phyloP scores from a whole-genome alignment of 2,113 vertebrate genomes.

The Mormoops blainvillei region DNA sequence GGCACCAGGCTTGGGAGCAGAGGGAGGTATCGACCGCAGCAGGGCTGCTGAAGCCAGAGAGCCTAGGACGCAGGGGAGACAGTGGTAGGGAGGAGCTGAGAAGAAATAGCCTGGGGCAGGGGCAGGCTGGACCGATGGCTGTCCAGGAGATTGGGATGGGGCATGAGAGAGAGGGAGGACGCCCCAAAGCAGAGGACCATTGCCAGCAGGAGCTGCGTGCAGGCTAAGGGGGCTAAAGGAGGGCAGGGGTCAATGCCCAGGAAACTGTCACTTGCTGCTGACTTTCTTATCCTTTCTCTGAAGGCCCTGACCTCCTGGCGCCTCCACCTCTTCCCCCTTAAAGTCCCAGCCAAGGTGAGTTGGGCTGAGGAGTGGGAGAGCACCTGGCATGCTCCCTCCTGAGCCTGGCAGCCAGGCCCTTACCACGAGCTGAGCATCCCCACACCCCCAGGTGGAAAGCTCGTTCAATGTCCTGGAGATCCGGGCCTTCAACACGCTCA shows the following conservation, averaged over 20 bases:
- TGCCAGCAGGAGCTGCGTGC: not conserved
- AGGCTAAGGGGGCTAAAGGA: not conserved
- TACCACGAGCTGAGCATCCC: not conserved
- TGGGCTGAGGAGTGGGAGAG: not conserved
- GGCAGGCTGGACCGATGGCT: not conserved
- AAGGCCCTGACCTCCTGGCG: conserved; percentile 88
- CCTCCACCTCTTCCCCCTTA: conserved; percentile 89
- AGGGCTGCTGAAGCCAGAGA: not conserved
- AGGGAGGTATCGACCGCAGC: not conserved
- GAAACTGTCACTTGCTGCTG: not conserved
- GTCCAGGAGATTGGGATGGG: not conserved
- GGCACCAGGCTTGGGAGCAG: not conserved
- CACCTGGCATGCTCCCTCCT: not conserved
- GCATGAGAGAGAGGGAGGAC: not conserved
- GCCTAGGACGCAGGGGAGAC: not conserved
- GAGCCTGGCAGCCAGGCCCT: not conserved
- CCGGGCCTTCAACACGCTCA: conserved; percentile 69
- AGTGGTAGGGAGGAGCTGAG: not conserved
- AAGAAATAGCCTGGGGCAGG: not conserved
- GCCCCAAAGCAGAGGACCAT: not conserved
- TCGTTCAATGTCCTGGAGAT: conserved; percentile 78
- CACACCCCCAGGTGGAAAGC: conserved; percentile 66
- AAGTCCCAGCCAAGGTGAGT: conserved; percentile 91
- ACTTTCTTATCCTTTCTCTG: not conserved
- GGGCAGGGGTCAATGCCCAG: not conserved